Percentiles rank a stretch among this genome's conserved stretches.
Evolutionary conservation across 1,140 invertebrate species (phyloP).

Genomic region (Heliothis subflexa): DNA sequence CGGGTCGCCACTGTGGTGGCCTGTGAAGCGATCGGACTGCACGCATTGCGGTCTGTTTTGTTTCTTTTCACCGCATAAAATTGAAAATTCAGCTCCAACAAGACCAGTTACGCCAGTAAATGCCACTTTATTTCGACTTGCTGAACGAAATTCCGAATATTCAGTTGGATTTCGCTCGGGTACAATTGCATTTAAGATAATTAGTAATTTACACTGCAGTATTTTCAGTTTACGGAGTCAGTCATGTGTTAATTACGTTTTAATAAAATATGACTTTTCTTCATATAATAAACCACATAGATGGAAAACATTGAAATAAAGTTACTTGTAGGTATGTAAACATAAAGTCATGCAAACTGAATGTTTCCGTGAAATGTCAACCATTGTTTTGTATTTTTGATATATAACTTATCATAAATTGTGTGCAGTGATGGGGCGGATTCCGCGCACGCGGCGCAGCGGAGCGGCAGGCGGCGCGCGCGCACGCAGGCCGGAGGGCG

Average conservation of each 20-base stretch:
- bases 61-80: constrained; percentile 41
- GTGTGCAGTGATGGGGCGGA: constrained; percentile 68
- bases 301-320: too few species aligned
- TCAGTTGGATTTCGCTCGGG: constrained; percentile 9
- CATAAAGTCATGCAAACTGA: too few species aligned
- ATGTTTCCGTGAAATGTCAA: too few species aligned
- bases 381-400: too few species aligned
- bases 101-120: constrained; percentile 18
- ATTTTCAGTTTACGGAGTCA: neutral
- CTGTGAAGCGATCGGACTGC: constrained; percentile 19
- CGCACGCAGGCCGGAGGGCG: constrained; percentile 52
- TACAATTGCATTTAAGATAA: constrained; percentile 24
- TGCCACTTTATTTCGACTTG: constrained; percentile 28
- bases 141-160: constrained; percentile 8
- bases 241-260: too few species aligned
- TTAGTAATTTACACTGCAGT: neutral
- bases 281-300: neutral
- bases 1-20: constrained; percentile 20
- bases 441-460: constrained; percentile 49
- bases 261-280: too few species aligned
- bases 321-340: too few species aligned
- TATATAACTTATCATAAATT: neutral
- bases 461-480: constrained; percentile 45
- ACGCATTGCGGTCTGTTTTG: constrained; percentile 46
- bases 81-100: constrained; percentile 44